Evolutionary conservation across 2,888 invertebrate genomes (phyloP).

Genomic region (Agriotes lineatus): DNA sequence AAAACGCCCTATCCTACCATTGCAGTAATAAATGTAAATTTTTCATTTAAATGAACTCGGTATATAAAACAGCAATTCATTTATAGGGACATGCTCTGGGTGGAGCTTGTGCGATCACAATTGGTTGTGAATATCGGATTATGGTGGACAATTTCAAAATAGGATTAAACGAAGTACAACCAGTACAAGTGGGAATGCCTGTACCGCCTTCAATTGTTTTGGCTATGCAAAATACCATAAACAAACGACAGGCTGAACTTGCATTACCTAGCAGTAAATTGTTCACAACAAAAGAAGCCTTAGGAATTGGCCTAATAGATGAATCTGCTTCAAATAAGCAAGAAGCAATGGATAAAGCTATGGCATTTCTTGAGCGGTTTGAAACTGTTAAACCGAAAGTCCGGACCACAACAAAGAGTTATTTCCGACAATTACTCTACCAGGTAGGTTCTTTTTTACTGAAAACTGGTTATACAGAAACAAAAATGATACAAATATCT

Average conservation of each 20-base stretch:
- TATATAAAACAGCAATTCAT: too few species aligned
- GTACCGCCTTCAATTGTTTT: slow-evolving; percentile 82
- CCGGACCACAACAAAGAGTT: slow-evolving; percentile 71
- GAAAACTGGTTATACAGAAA: too few species aligned
- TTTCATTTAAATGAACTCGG: too few species aligned
- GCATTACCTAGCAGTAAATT: slow-evolving; percentile 81
- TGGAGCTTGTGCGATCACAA: slow-evolving; percentile 84
- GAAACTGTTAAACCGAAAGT: slow-evolving; percentile 75
- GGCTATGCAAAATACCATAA: slow-evolving; percentile 73
- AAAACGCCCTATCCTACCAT: slow-evolving; percentile 79
- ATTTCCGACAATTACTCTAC: too few species aligned
- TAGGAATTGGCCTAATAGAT: slow-evolving; percentile 82
- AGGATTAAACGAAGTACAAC: slow-evolving; percentile 88
- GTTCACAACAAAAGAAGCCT: slow-evolving; percentile 82
- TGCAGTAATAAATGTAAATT: slow-evolving; percentile 85
- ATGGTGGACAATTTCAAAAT: slow-evolving; percentile 87
- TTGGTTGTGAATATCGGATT: slow-evolving; percentile 86
- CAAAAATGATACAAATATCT: too few species aligned
- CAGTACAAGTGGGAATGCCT: slow-evolving; percentile 84
- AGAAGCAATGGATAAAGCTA: slow-evolving; percentile 76
- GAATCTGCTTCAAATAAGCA: slow-evolving; percentile 77
- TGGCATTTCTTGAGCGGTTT: slow-evolving; percentile 75
- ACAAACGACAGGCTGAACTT: slow-evolving; percentile 78
- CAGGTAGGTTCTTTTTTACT: too few species aligned
- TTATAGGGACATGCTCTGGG: slow-evolving; percentile 84